Conservation (phyloP, 2,797 vertebrate genomes). For the Syndactyla subalaris region DNA sequence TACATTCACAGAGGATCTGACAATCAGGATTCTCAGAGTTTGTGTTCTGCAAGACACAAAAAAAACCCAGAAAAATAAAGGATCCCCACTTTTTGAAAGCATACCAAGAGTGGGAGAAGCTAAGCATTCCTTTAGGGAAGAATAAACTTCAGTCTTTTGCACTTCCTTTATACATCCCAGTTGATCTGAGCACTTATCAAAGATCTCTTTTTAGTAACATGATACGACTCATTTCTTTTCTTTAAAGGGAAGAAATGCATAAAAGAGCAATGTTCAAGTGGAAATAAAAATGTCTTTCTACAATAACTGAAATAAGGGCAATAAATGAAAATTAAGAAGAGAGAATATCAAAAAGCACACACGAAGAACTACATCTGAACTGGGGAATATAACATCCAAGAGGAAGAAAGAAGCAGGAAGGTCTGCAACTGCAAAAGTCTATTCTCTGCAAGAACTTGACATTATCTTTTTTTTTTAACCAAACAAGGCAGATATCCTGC, state of each 20-base stretch:
- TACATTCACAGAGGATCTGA: not conserved
- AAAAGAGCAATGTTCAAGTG: not conserved
- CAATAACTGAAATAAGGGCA: not conserved
- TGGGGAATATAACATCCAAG: not conserved
- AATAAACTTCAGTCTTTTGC: conserved; percentile 53
- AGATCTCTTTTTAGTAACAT: conserved; percentile 40
- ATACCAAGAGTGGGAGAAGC: not conserved
- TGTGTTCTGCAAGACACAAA: not conserved
- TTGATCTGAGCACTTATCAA: conserved; percentile 32
- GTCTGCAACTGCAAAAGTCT: not conserved
- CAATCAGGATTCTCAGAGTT: not conserved
- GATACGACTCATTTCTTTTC: not conserved
- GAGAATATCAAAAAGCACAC: not conserved
- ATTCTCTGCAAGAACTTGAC: not conserved
- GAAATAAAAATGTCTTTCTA: conserved; percentile 15
- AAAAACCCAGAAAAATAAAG: not conserved
- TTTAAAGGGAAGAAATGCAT: not conserved
- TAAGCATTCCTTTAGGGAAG: conserved; percentile 39
- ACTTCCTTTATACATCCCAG: conserved; percentile 25
- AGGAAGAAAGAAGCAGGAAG: not conserved
- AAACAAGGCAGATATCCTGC: not conserved
- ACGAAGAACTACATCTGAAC: not conserved
- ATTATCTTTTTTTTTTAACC: not conserved
- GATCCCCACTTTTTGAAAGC: not conserved
- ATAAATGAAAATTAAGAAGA: not conserved